phyloP scores from a whole-genome alignment of 2,113 vertebrate genomes.

The Leucopternis melanops region DNA sequence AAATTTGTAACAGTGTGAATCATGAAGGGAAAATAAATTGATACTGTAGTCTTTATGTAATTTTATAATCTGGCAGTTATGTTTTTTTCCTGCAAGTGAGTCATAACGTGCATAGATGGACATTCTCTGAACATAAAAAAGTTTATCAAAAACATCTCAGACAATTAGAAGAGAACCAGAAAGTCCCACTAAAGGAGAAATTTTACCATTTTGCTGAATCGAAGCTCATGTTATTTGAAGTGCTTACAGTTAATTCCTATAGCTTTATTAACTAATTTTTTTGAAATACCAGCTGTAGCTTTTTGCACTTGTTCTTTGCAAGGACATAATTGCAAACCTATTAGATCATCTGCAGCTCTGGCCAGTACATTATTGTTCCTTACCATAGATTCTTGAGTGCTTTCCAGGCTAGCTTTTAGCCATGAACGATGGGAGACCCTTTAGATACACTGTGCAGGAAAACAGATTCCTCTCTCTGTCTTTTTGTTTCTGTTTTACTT shows the following conservation, averaged over 20 bases:
- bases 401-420: not conserved
- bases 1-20: constrained; percentile 14
- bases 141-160: not conserved
- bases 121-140: constrained; percentile 42
- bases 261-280: not conserved
- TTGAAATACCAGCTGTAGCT: not conserved
- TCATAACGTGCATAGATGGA: constrained; percentile 36
- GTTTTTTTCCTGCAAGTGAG: constrained; percentile 29
- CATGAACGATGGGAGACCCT: not conserved
- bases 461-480: not conserved
- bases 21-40: constrained; percentile 47
- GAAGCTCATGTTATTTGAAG: not conserved
- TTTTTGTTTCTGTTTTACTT: not conserved
- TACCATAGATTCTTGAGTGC: not conserved
- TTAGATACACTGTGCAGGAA: not conserved
- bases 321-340: not conserved
- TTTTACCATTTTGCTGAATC: not conserved
- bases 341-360: not conserved
- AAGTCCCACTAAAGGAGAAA: not conserved
- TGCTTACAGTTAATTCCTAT: not conserved
- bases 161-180: not conserved
- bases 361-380: not conserved
- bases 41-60: constrained; percentile 24
- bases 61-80: constrained; percentile 40
- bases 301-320: constrained; percentile 3